Evolutionary conservation across 2,888 invertebrate species (phyloP).

Genomic region (Caenorhabditis sinica): DNA sequence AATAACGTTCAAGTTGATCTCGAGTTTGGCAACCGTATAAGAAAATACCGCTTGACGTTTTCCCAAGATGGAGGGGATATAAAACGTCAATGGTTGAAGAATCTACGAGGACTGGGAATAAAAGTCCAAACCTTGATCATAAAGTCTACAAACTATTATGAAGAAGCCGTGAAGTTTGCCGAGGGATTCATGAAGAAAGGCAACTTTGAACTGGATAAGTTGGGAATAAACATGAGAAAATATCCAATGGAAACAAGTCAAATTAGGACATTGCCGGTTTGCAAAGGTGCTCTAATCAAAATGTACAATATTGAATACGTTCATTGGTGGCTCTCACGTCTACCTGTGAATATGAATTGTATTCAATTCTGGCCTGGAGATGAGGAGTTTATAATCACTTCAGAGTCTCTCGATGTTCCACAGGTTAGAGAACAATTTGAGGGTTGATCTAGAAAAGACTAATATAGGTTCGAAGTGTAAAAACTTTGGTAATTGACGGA

Average conservation of each 20-base stretch:
- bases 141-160: constrained; percentile 19
- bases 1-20: constrained; percentile 8
- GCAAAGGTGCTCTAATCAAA: background rate
- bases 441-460: no score
- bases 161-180: constrained; percentile 28
- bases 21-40: background rate
- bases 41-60: constrained; percentile 2
- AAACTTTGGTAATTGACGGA: background rate
- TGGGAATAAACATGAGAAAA: constrained; percentile 8
- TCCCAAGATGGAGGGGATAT: constrained; percentile 30
- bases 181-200: constrained; percentile 21
- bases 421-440: background rate
- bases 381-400: background rate
- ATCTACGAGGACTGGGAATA: background rate
- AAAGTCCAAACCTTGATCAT: background rate
- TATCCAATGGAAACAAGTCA: constrained; percentile 9
- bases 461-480: background rate
- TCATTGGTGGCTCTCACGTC: background rate
- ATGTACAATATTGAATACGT: no score
- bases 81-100: constrained; percentile 2
- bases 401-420: constrained; percentile 4
- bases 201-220: background rate
- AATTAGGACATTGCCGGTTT: background rate
- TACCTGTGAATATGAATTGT: constrained; percentile 2
- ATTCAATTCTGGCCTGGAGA: background rate